phyloP scores from a whole-genome alignment of 2,888 invertebrate species.

The Hemistola chrysoprasaria region DNA sequence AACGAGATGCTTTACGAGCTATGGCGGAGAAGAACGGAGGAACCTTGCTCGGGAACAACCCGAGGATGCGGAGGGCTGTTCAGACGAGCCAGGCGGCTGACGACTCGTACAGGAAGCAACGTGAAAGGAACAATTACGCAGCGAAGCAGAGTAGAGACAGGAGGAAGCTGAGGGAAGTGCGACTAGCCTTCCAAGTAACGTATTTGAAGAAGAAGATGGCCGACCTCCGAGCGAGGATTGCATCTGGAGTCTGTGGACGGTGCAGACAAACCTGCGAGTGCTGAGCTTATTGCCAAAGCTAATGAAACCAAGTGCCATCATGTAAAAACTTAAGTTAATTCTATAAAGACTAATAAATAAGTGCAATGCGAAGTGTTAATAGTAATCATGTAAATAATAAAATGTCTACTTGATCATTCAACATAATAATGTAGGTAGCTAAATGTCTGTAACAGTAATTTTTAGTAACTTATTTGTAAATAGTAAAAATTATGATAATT shows the following conservation, averaged over 20 bases:
- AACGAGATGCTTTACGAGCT: constrained; percentile 85
- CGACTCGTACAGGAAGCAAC: constrained; percentile 93
- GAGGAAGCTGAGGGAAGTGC: constrained; percentile 94
- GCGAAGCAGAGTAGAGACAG: constrained; percentile 96
- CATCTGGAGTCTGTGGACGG: constrained; percentile 60
- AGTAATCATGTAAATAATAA: constrained; percentile 4
- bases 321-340: too few species aligned
- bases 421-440: background rate
- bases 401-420: background rate
- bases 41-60: constrained; percentile 81
- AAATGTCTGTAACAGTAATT: background rate
- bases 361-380: background rate
- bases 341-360: background rate
- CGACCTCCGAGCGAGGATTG: constrained; percentile 87
- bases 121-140: constrained; percentile 96
- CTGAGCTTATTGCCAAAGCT: constrained; percentile 17
- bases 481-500: background rate
- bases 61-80: constrained; percentile 86
- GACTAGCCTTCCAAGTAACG: constrained; percentile 93
- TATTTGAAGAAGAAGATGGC: constrained; percentile 93
- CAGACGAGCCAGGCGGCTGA: constrained; percentile 65
- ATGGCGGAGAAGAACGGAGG: constrained; percentile 85
- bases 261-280: constrained; percentile 43
- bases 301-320: constrained; percentile 27
- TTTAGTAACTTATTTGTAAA: constrained; percentile 21